phyloP scores from a whole-genome alignment of 2,797 vertebrate genomes.

The Apogon hyalosoma region DNA sequence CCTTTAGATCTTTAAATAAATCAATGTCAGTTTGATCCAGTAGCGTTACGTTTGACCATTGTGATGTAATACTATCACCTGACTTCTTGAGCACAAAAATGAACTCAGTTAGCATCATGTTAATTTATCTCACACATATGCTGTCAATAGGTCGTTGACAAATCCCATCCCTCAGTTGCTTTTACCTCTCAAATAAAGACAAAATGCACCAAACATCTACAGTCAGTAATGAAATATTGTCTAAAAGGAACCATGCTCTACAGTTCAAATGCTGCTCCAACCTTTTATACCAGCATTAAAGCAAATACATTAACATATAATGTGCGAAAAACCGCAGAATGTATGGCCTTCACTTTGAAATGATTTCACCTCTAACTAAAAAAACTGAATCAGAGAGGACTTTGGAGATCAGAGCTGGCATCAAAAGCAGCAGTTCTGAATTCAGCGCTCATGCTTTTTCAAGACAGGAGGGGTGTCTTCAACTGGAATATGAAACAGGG shows the following conservation, averaged over 20 bases:
- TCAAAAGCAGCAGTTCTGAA: constrained; percentile 18
- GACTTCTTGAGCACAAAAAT: too few species aligned
- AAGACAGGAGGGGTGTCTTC: neutral
- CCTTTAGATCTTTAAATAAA: neutral
- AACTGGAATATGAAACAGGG: constrained; percentile 8
- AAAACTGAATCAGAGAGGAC: neutral
- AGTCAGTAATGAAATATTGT: too few species aligned
- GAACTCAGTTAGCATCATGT: too few species aligned
- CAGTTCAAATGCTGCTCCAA: too few species aligned
- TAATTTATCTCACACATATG: too few species aligned
- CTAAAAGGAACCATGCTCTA: too few species aligned
- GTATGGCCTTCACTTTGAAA: neutral
- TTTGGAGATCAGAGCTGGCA: neutral
- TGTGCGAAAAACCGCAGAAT: neutral
- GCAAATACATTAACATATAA: neutral
- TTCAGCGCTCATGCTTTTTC: constrained; percentile 15
- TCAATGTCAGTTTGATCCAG: neutral
- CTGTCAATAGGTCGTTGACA: too few species aligned
- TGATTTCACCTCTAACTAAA: neutral
- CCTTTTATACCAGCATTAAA: neutral
- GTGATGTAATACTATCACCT: too few species aligned
- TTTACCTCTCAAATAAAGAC: too few species aligned
- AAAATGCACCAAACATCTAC: too few species aligned
- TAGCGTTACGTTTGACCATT: neutral
- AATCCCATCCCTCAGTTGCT: too few species aligned